Percentiles rank a stretch among this genome's conserved stretches.
Conservation (phyloP, 1,140 invertebrate species). For the Zelostemma sp. region DNA sequence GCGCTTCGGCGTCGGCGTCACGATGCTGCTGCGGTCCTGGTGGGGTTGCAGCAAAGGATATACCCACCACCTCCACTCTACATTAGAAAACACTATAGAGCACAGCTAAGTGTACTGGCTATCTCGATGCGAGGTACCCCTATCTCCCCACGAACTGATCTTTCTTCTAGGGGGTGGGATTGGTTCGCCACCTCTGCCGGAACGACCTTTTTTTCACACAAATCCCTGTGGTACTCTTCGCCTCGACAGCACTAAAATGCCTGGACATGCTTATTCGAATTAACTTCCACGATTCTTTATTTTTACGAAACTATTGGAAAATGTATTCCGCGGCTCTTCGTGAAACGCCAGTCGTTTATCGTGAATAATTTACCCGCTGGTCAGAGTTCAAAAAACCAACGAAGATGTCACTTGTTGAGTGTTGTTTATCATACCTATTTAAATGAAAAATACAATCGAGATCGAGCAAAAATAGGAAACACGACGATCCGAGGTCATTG, state of each 20-base stretch:
- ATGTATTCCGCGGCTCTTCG: background rate
- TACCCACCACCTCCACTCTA: conserved; percentile 48
- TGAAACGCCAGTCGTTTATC: too few species aligned
- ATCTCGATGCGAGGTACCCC: conserved; percentile 42
- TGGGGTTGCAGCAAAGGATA: conserved; percentile 58
- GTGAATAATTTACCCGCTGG: too few species aligned
- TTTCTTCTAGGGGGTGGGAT: conserved; percentile 2
- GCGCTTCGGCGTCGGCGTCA: conserved; percentile 57
- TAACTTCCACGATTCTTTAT: conserved; percentile 2
- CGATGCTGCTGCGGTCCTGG: conserved; percentile 55
- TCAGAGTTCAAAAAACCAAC: too few species aligned
- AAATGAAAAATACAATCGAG: too few species aligned
- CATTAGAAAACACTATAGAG: conserved; percentile 55
- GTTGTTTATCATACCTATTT: too few species aligned
- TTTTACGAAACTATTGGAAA: background rate
- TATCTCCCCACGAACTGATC: conserved; percentile 30
- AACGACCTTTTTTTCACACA: background rate
- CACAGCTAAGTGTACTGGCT: conserved; percentile 56
- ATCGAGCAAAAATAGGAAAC: too few species aligned
- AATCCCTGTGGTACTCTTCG: background rate
- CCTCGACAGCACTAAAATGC: background rate
- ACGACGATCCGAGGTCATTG: too few species aligned
- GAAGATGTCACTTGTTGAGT: too few species aligned
- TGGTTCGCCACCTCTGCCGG: background rate
- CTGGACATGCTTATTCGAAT: conserved; percentile 9